Base-by-base conservation (phyloP, 2,888 invertebrate species). In the Diploptera punctata region DNA sequence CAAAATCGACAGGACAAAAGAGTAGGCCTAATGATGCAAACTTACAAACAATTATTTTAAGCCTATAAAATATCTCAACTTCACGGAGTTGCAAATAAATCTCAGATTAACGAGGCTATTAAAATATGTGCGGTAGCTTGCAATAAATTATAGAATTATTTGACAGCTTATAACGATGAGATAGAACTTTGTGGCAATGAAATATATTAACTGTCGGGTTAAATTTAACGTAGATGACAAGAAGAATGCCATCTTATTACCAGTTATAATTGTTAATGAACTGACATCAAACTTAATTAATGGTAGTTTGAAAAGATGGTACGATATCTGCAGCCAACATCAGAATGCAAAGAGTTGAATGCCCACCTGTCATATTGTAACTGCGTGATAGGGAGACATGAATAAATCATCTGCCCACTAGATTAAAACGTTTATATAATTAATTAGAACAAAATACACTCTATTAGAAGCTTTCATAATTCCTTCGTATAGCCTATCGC, bases 261-360 rank as follows among this genome's bases (percentile, higher is more conserved):
- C 13, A 13, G 3, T 24, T 52, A 52, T 24, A 52, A 52, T 52
- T 21, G 52, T 52, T 24, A 21, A 52, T 52, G 24, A 52, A 52
- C 52, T 52, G 13, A 52, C 52, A 52, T 52, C 52, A 52, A 24
- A 52, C 52, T 52, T 52, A 52, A 52, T 52, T 24, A 52, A 52
- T 52, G 52, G 52, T 0, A 19, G 24, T 52, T 52, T 52, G 24
- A 52, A 24, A 16, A 5, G 52, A 21, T 24, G 19, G 24, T 24
- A 2, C 2, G 19, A 24, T 52, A 52, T 52, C 52, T 52, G 5
- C 1, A 13, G 1, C 10, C 47, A 47, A 9, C 5, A 18, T 47
- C 2, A 9, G 3, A 44, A 44, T 9, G 2, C n/a, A 2, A 49
- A 3, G 49, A 49, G 19, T 18, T 1, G 19, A 49, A 52, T 10